Evolutionary conservation across 1,140 invertebrate species (phyloP).

Genomic region (Euura saliciscinereae): DNA sequence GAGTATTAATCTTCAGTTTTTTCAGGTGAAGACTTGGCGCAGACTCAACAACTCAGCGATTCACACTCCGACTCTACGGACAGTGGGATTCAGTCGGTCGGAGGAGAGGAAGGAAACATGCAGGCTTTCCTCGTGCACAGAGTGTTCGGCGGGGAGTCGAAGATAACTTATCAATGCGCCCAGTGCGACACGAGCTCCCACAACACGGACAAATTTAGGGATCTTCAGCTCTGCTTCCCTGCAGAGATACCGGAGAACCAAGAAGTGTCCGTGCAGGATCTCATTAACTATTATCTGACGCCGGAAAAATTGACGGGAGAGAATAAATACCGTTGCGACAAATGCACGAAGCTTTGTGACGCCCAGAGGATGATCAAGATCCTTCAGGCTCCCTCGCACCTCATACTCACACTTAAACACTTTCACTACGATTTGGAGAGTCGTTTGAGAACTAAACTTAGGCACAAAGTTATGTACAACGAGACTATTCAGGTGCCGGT

Average conservation of each 20-base stretch:
- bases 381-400: constrained; percentile 72
- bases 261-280: constrained; percentile 68
- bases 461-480: constrained; percentile 71
- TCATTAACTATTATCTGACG: constrained; percentile 77
- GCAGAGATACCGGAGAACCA: constrained; percentile 62
- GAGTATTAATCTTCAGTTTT: constrained; percentile 15
- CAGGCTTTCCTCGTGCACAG: constrained; percentile 66
- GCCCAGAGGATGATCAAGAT: constrained; percentile 77
- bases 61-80: constrained; percentile 58
- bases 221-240: constrained; percentile 82
- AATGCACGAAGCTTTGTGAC: constrained; percentile 76
- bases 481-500: constrained; percentile 63
- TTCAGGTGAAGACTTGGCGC: constrained; percentile 47
- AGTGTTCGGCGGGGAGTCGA: constrained; percentile 75
- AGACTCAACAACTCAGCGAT: constrained; percentile 51
- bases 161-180: constrained; percentile 74
- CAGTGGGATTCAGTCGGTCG: constrained; percentile 59
- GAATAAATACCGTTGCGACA: constrained; percentile 82
- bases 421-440: constrained; percentile 79
- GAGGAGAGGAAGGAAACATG: constrained; percentile 45
- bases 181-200: constrained; percentile 73
- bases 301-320: constrained; percentile 80
- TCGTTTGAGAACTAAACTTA: constrained; percentile 75
- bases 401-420: constrained; percentile 81
- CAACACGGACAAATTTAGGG: constrained; percentile 78